Evolutionary conservation across 2,888 invertebrate genomes (phyloP), one percentile per base, ranked within the genome.

Genomic region (Caenorhabditis macrosperma): DNA sequence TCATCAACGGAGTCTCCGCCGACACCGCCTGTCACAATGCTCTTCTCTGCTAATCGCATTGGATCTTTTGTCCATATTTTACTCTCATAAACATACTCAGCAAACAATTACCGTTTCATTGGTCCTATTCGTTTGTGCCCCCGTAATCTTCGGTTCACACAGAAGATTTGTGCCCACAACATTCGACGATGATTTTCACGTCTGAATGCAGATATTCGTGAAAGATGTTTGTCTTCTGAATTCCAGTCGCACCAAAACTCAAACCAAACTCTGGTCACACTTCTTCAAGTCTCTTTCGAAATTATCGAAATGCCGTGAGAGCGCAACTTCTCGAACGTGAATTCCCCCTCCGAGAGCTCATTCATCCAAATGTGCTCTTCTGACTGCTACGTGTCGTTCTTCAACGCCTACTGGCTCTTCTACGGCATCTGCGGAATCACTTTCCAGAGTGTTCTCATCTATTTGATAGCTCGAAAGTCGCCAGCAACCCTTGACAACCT

Each of bases 351-450:
- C 26, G 50, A 6, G 22, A 22, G 9, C 20, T 30, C 52, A 30
- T 30, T 52, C 52, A 2, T 22, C n/a, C 6, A 50, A 55, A 74
- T 74, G 74, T 64, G 74, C 50, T 74, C 74, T 20, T 72, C 78
- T 20, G 61, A 72, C 57, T 67, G 46, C 48, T 78, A 78, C 30
- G 78, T 78, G 9, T 15, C 72, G 28, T 67, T 78, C 48, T 78
- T 78, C 67, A 67, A 57, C 33, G 61, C 41, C 24, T 78, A 78
- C 30, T 78, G 72, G 61, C 52, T 52, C 0, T 5, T 78, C 5
- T 71, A 60, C 22, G 55, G 33, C 0, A 12, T 55, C 17, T 57
- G 24, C 30, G 78, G 55, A 1, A 55, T 63, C 17, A 44, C 30
- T 6, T 72, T 78, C 30, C 78, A 78, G 28, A 1, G 26, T n/a